A percentile compares a stretch with the other conserved stretches of the same genome.
phyloP scores from a whole-genome alignment of 2,113 vertebrate species.

The Grantiella picta region DNA sequence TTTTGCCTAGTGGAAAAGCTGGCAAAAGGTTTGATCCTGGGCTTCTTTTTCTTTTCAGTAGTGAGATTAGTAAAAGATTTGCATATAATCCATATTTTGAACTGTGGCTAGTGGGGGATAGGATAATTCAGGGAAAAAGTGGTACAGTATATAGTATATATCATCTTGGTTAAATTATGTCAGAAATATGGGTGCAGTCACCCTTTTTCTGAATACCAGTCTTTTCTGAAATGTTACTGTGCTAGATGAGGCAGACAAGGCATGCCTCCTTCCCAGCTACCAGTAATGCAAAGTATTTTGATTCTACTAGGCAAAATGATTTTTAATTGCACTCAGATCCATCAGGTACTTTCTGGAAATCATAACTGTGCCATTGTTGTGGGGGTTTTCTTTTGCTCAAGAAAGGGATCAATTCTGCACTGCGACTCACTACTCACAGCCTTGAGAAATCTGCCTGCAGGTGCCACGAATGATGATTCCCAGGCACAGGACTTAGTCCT shows the following conservation, averaged over 20 bases:
- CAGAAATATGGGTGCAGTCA: not conserved
- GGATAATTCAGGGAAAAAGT: not conserved
- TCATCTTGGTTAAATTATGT: not conserved
- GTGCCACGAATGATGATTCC: rapidly evolving
- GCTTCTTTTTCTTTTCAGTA: not conserved
- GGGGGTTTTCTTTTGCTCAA: not conserved
- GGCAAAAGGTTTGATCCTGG: not conserved
- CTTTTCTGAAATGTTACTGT: not conserved
- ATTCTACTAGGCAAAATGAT: not conserved
- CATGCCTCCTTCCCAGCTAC: not conserved
- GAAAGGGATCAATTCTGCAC: not conserved
- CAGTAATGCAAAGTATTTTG: not conserved
- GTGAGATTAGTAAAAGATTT: not conserved
- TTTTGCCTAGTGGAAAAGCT: not conserved
- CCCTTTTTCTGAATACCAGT: not conserved
- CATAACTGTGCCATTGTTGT: not conserved
- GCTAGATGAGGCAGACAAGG: not conserved
- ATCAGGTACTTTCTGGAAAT: not conserved
- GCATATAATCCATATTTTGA: not conserved
- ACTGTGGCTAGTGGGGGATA: rapidly evolving
- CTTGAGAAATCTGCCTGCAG: not conserved
- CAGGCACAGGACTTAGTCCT: not conserved
- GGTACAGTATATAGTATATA: not conserved
- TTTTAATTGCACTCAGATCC: not conserved
- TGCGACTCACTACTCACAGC: not conserved